These are phyloP conservation scores for Glomeris maerens DNA, from an alignment of 1,140 invertebrate species.

Conservation along the genomic window DNA sequence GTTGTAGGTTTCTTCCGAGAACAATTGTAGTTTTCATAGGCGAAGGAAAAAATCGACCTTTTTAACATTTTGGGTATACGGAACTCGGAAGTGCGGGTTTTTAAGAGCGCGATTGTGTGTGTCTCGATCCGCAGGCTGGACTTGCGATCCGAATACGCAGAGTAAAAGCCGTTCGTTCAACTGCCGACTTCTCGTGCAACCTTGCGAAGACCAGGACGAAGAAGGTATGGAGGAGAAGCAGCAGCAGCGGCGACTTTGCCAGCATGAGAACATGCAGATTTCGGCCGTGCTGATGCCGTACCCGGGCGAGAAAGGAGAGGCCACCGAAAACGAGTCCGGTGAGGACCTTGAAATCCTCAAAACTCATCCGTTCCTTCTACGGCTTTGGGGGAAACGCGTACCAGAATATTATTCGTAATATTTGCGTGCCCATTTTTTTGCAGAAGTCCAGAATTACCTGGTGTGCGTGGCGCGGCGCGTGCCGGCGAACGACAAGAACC, in stretches of 20 bases:
- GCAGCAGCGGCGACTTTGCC: slow-evolving; percentile 51
- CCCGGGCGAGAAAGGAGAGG: slow-evolving; percentile 33
- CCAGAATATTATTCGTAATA: slow-evolving; percentile 1
- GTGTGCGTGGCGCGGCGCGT: slow-evolving; percentile 71
- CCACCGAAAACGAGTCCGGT: slow-evolving; percentile 14
- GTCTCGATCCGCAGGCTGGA: slow-evolving; percentile 20
- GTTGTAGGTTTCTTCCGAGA: too few species aligned
- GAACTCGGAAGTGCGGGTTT: background rate
- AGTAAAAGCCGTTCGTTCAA: slow-evolving; percentile 53
- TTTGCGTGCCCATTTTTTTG: slow-evolving; percentile 15
- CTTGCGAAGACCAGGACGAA: slow-evolving; percentile 49
- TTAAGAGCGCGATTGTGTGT: background rate
- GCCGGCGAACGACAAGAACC: slow-evolving; percentile 62
- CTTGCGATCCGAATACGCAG: slow-evolving; percentile 22
- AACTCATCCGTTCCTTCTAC: background rate
- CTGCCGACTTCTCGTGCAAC: slow-evolving; percentile 72
- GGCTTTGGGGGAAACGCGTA: slow-evolving; percentile 28
- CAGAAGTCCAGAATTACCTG: slow-evolving; percentile 45
- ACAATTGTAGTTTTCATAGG: too few species aligned
- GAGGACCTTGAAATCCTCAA: background rate
- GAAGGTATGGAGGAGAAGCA: slow-evolving; percentile 64
- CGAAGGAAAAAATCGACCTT: too few species aligned
- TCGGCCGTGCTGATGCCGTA: slow-evolving; percentile 28
- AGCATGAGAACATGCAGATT: slow-evolving; percentile 58
- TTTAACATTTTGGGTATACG: too few species aligned